Percentiles rank a stretch among this genome's conserved stretches.
Evolutionary conservation across 2,797 vertebrate genomes (phyloP).

Genomic region (Propithecus deckenii): DNA sequence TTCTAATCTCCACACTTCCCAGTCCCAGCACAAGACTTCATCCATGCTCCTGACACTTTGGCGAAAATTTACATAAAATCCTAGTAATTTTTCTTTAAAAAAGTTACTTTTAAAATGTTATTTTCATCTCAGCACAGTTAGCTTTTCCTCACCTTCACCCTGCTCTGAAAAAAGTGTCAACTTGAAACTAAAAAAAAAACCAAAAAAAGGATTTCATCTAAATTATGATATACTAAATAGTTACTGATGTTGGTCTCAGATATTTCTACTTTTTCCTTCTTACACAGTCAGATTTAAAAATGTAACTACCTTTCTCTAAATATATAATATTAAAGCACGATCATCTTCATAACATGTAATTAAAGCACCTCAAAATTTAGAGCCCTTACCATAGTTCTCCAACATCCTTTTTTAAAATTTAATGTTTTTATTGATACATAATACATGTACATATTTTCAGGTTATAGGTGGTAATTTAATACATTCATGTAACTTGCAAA

Average conservation of each 20-base stretch:
- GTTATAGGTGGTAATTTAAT: background rate
- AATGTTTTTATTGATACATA: background rate
- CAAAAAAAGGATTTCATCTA: background rate
- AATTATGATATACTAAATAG: background rate
- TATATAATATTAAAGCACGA: background rate
- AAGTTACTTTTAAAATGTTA: background rate
- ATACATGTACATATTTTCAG: background rate
- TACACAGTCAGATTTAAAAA: constrained; percentile 6
- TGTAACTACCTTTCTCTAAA: background rate
- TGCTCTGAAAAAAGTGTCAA: background rate
- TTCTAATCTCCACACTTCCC: background rate
- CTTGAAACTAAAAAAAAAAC: background rate
- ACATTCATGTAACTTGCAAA: background rate
- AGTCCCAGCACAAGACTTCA: background rate
- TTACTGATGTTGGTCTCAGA: background rate
- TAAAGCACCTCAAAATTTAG: constrained; percentile 4
- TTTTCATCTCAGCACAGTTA: background rate
- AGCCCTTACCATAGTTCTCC: background rate
- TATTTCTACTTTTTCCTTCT: background rate
- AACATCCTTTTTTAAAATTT: background rate
- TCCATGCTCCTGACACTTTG: background rate
- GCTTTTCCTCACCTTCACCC: background rate
- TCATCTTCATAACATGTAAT: background rate
- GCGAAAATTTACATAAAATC: background rate
- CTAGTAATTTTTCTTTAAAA: background rate